phyloP scores from a whole-genome alignment of 2,113 vertebrate species.

The Aegithalos caudatus region DNA sequence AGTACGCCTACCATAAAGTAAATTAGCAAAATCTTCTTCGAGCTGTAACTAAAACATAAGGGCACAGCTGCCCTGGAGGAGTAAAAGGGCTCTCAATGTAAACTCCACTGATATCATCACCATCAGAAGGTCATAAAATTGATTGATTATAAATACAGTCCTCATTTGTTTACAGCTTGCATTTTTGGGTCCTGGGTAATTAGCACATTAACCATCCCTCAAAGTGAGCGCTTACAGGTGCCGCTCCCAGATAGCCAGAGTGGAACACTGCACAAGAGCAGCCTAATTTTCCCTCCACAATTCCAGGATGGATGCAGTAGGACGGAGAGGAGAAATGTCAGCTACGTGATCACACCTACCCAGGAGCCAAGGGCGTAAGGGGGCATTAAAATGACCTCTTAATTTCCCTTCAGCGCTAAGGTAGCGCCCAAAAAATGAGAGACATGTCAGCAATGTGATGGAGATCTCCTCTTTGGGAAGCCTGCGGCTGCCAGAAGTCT shows the following conservation, averaged over 20 bases:
- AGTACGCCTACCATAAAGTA: conserved; percentile 62
- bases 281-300: not conserved
- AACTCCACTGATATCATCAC: conserved; percentile 95
- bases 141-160: conserved; percentile 99
- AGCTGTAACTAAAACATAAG: conserved; percentile 73
- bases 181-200: conserved; percentile 93
- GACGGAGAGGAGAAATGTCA: not conserved
- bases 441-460: conserved; percentile 82
- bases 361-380: conserved; percentile 1
- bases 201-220: conserved; percentile 89
- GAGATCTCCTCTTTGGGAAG: conserved; percentile 73
- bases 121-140: conserved; percentile 98
- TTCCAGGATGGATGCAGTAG: not conserved
- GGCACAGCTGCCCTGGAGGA: conserved; percentile 87
- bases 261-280: not conserved
- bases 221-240: conserved; percentile 95
- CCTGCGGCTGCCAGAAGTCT: conserved; percentile 51
- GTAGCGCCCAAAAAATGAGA: conserved; percentile 76
- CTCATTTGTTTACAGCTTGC: conserved; percentile 93
- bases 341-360: conserved; percentile 37
- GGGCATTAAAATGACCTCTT: conserved; percentile 40
- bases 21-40: conserved; percentile 65
- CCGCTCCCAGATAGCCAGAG: conserved; percentile 49
- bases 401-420: conserved; percentile 53
- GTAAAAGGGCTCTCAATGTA: conserved; percentile 86